These are phyloP conservation scores for Eulacestoma nigropectus DNA, from an alignment of 2,113 vertebrate species.

Conservation along the genomic window DNA sequence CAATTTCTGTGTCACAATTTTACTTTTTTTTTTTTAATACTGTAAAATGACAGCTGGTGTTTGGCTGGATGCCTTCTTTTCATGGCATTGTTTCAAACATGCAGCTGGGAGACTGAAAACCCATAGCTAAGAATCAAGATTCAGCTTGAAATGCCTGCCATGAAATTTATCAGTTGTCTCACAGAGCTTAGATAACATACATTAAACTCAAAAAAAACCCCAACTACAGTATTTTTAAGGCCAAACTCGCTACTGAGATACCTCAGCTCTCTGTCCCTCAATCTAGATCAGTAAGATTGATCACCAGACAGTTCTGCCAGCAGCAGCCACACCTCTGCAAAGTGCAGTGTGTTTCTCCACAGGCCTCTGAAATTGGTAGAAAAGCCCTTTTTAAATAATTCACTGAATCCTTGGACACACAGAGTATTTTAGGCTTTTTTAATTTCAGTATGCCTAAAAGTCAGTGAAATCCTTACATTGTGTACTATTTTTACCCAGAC, in stretches of 20 bases:
- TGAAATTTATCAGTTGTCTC: neutral
- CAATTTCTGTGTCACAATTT: neutral
- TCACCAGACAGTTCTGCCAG: neutral
- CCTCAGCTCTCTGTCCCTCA: neutral
- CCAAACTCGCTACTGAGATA: neutral
- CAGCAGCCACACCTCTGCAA: neutral
- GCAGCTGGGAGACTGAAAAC: neutral
- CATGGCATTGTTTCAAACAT: neutral
- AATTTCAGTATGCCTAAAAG: neutral
- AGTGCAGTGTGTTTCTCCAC: neutral
- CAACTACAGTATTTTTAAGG: neutral
- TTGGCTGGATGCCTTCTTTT: neutral
- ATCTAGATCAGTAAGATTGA: neutral
- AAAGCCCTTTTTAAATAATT: neutral
- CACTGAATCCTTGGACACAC: neutral
- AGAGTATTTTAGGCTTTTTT: neutral
- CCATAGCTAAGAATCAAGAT: neutral
- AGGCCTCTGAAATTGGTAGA: neutral
- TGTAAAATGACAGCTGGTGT: neutral
- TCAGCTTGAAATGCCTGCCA: neutral
- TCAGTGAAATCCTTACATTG: neutral
- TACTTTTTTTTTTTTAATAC: neutral
- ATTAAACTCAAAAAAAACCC: neutral
- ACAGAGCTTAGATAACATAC: neutral
- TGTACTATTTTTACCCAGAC: neutral